Conservation (phyloP, 2,113 vertebrate species). For the Zapornia atra region DNA sequence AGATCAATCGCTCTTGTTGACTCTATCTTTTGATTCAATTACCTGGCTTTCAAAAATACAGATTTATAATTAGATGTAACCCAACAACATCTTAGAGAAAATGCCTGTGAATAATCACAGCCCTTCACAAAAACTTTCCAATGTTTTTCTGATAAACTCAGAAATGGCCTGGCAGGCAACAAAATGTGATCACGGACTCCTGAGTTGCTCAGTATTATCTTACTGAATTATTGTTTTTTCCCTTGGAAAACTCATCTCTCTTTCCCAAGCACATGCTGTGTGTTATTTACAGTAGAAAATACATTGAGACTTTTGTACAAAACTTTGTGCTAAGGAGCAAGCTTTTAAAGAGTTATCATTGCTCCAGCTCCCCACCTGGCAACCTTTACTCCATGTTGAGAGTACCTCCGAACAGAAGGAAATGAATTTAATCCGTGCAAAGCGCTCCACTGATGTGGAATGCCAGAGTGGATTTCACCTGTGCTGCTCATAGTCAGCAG, state of each 20-base stretch:
- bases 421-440: not conserved
- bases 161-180: not conserved
- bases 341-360: not conserved
- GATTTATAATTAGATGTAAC: not conserved
- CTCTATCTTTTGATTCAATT: not conserved
- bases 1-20: not conserved
- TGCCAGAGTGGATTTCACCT: not conserved
- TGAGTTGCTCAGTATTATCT: not conserved
- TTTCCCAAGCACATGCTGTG: not conserved
- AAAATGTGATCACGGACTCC: not conserved
- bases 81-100: not conserved
- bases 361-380: not conserved
- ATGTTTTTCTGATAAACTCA: not conserved
- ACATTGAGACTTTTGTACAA: not conserved
- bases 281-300: not conserved
- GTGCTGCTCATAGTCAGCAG: not conserved
- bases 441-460: not conserved
- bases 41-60: not conserved
- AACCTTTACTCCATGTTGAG: not conserved
- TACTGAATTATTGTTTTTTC: not conserved
- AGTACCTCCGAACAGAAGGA: not conserved
- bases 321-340: not conserved
- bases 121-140: not conserved
- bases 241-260: not conserved
- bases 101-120: not conserved